Evolutionary conservation across 2,888 invertebrate genomes (phyloP), one percentile per base, ranked within the genome.

Genomic region (Baronia brevicornis): DNA sequence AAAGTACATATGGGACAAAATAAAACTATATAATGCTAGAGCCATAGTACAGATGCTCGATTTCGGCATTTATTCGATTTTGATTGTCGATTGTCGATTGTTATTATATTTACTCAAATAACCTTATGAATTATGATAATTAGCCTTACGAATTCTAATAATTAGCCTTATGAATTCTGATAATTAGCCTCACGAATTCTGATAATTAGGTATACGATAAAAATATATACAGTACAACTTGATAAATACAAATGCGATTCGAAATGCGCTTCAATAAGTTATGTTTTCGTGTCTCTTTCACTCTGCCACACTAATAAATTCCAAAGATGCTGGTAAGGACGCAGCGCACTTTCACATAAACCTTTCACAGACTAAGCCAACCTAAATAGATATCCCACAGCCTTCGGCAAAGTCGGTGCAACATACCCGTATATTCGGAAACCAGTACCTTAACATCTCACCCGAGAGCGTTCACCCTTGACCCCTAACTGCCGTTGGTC

Each of bases 391-490:
- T 30, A 36, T 36, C 46, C 51, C 36, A 48, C 25, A 53, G 60
- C 63, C 53, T 36, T 35, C 51, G 62, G 60, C 61, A 53, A 55
- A 54, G 58, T 53, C 59, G 38, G 36, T 45, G 48, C 48, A 28
- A 11, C 34, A 26, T 26, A 27, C 28, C 24, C 8, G 27, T 33
- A 37, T 27, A 35, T 46, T 43, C 46, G 47, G 43, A 48, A 26
- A 51, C 54, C 52, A 51, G 53, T 50, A 49, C 39, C 51, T 53
- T 61, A 60, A 62, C 65, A 63, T 67, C 63, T 73, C 72, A 70
- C 71, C 75, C 65, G 60, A 72, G 82, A 80, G 73, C 82, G 58
- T 84, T 84, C 79, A 84, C 82, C 82, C 73, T 60, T 84, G 82
- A 84, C 82, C 82, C 61, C 73, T 71, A 70, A 70, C 67, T 67